Conservation (phyloP, 2,888 invertebrate species). For the Apotomis betuletana region DNA sequence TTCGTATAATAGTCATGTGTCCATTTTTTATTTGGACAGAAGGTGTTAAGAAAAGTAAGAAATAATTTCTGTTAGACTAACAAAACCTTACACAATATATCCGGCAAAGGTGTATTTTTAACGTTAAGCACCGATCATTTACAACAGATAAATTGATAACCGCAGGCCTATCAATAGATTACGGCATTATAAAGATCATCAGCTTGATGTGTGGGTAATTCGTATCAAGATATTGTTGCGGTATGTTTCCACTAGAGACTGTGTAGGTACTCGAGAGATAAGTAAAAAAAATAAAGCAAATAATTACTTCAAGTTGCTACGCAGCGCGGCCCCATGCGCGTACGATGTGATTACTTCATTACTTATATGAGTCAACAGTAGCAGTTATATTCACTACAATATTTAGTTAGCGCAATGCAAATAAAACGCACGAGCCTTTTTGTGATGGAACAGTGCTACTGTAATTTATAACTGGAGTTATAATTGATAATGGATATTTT, state of each 20-base stretch:
- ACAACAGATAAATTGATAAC: constrained; percentile 11
- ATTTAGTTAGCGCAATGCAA: background rate
- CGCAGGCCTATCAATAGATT: constrained; percentile 15
- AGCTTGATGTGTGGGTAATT: constrained; percentile 6
- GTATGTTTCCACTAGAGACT: constrained; percentile 23
- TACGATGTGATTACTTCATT: background rate
- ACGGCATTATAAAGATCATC: constrained; percentile 2
- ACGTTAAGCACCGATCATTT: background rate
- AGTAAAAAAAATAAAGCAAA: constrained; percentile 19
- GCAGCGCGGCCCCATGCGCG: constrained; percentile 7
- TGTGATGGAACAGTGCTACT: no score
- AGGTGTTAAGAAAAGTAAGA: no score
- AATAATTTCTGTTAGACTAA: no score
- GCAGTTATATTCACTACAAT: background rate
- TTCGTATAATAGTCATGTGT: no score
- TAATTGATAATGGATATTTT: no score
- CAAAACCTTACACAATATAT: background rate
- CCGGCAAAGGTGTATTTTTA: background rate
- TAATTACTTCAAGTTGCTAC: constrained; percentile 12
- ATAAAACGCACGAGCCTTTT: background rate
- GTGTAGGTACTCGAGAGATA: background rate
- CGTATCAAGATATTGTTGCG: constrained; percentile 17
- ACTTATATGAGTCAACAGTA: background rate
- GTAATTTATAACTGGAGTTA: no score
- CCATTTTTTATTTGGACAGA: no score